A percentile compares a stretch with the other conserved stretches of the same genome.
Conservation (phyloP, 2,888 invertebrate species). For the Orgyia antiqua region DNA sequence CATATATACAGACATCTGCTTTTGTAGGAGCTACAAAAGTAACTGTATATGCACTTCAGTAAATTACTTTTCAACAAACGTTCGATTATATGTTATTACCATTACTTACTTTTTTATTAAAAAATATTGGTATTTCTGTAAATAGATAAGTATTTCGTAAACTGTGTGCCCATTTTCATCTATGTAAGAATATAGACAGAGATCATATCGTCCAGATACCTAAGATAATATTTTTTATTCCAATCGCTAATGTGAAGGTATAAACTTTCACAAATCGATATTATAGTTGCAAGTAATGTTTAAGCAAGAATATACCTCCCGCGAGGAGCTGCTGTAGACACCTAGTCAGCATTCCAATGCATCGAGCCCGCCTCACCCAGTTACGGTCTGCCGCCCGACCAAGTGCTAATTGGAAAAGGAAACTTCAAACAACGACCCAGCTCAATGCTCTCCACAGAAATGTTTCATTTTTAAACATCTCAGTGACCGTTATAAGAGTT, state of each 20-base stretch:
- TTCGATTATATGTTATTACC: no score
- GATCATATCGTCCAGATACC: no score
- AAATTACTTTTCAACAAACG: no score
- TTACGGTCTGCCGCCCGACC: slow-evolving; percentile 69
- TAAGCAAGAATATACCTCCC: slow-evolving; percentile 37
- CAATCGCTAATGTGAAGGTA: neutral
- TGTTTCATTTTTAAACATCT: slow-evolving; percentile 75
- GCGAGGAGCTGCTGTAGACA: slow-evolving; percentile 45
- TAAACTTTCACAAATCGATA: slow-evolving; percentile 10
- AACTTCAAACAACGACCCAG: slow-evolving; percentile 75
- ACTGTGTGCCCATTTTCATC: no score
- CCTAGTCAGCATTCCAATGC: slow-evolving; percentile 58
- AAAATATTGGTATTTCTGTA: no score
- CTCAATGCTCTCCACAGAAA: slow-evolving; percentile 77
- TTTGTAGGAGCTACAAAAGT: no score
- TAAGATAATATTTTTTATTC: no score
- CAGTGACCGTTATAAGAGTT: slow-evolving; percentile 72
- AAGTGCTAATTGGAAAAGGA: slow-evolving; percentile 78
- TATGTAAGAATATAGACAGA: no score
- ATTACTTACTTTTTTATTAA: no score
- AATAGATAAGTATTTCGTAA: no score
- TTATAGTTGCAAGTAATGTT: slow-evolving; percentile 29
- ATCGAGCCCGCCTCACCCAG: slow-evolving; percentile 66
- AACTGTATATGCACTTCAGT: no score
- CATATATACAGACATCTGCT: no score